phyloP scores from a whole-genome alignment of 2,113 vertebrate species.

The Damaliscus lunatus region DNA sequence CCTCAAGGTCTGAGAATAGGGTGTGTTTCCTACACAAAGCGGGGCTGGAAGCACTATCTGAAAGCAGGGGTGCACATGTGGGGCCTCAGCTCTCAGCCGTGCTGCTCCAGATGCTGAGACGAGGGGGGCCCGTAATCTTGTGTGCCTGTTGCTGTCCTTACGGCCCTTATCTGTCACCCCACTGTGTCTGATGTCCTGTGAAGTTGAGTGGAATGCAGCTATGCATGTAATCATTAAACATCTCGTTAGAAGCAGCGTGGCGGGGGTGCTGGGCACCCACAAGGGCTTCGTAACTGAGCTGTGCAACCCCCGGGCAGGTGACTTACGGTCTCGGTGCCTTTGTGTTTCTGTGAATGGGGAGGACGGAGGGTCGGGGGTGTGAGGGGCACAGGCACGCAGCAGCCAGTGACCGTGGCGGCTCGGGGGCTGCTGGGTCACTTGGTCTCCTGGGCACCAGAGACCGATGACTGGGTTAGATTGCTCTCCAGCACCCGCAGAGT shows the following conservation, averaged over 20 bases:
- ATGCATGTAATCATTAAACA: fast-evolving
- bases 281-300: fast-evolving
- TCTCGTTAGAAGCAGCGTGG: background rate
- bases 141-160: background rate
- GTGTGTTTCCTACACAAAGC: background rate
- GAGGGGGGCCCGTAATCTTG: background rate
- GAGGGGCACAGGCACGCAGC: background rate
- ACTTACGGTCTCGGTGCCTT: background rate
- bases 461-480: background rate
- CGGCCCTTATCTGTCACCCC: background rate
- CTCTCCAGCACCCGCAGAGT: fast-evolving
- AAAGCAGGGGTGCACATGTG: background rate
- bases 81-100: fast-evolving
- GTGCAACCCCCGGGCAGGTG: background rate
- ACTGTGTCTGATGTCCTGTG: background rate
- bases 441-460: background rate
- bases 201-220: background rate
- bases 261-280: fast-evolving
- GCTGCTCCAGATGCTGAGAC: background rate
- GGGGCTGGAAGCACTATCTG: background rate
- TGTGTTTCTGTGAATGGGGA: background rate
- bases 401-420: fast-evolving
- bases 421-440: background rate
- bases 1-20: background rate
- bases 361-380: fast-evolving